These are phyloP conservation scores for Nothoprocta pentlandii DNA, from an alignment of 2,113 vertebrate genomes.

Conservation along the genomic window DNA sequence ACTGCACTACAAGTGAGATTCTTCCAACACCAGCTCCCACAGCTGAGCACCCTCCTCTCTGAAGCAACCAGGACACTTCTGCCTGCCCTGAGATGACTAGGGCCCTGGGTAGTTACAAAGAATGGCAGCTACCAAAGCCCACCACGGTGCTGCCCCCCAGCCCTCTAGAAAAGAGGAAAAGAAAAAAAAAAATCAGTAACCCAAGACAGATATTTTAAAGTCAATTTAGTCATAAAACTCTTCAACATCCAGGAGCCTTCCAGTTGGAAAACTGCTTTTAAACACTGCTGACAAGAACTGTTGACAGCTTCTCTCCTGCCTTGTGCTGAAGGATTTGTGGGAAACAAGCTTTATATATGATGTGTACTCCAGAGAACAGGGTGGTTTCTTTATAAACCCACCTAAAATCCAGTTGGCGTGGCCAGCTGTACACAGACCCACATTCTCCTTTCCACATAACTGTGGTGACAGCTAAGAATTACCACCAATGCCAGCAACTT, in stretches of 20 bases:
- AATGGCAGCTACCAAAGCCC: conserved; percentile 39
- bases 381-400: neutral
- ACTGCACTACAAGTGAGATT: conserved; percentile 50
- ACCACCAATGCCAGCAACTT: conserved; percentile 8
- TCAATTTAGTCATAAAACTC: conserved; percentile 1
- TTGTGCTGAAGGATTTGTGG: neutral
- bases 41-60: conserved; percentile 25
- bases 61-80: conserved; percentile 27
- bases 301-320: neutral
- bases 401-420: neutral
- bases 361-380: neutral
- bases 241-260: conserved; percentile 25
- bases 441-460: neutral
- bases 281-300: conserved; percentile 11
- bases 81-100: neutral
- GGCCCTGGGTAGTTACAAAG: conserved; percentile 23
- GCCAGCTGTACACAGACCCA: neutral
- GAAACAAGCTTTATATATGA: neutral
- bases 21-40: conserved; percentile 47
- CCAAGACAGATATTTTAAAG: conserved; percentile 15
- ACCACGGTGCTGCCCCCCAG: neutral
- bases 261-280: conserved; percentile 7
- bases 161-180: neutral
- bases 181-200: conserved; percentile 29
- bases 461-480: conserved; percentile 9